Evolutionary conservation across 2,113 vertebrate species (phyloP).

Genomic region (Haemorhous mexicanus): DNA sequence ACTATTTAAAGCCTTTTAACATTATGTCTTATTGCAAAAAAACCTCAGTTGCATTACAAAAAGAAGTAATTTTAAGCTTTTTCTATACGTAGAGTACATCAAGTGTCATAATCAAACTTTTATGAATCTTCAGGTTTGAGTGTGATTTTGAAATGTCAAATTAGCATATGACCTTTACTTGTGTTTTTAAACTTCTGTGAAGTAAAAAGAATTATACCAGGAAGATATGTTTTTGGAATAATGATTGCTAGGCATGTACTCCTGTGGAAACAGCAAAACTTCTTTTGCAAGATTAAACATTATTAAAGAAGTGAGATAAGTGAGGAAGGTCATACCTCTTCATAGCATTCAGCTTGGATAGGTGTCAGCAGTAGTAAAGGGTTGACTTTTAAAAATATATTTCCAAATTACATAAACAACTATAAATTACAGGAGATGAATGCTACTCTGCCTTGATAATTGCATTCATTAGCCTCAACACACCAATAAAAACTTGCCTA

Average conservation of each 20-base stretch:
- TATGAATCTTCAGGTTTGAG: conserved; percentile 56
- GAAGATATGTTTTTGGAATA: conserved; percentile 47
- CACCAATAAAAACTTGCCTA: not conserved
- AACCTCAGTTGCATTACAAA: not conserved
- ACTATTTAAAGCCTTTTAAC: not conserved
- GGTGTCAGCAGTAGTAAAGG: not conserved
- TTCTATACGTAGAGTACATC: not conserved
- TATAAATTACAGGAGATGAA: not conserved
- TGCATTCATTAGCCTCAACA: not conserved
- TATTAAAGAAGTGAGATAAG: not conserved
- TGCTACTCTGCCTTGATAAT: not conserved
- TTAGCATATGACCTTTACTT: conserved; percentile 75
- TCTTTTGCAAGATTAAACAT: not conserved
- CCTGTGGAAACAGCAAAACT: not conserved
- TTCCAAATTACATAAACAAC: not conserved
- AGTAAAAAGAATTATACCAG: conserved; percentile 18
- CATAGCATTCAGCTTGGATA: not conserved
- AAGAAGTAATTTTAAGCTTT: not conserved
- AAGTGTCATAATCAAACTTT: conserved; percentile 61
- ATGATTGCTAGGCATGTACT: conserved; percentile 2
- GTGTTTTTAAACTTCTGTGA: conserved; percentile 55
- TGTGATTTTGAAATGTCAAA: conserved; percentile 71
- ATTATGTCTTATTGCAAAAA: not conserved
- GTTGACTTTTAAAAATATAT: not conserved
- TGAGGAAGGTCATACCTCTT: not conserved